A percentile compares a stretch with the other conserved stretches of the same genome.
Evolutionary conservation across 2,888 invertebrate species (phyloP).

Genomic region (Aporophyla lueneburgensis): DNA sequence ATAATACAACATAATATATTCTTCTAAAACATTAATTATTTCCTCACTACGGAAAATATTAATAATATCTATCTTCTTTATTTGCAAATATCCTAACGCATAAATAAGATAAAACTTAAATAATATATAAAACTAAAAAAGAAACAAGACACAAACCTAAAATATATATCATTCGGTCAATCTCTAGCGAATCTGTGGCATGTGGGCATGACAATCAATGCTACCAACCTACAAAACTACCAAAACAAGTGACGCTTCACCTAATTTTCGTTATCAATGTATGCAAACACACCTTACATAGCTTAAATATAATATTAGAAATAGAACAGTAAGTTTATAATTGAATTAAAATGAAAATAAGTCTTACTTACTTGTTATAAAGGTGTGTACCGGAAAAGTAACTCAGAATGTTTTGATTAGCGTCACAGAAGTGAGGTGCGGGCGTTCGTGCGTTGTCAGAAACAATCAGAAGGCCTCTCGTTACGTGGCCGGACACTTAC

Average conservation of each 20-base stretch:
- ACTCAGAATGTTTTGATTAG: conserved; percentile 22
- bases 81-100: conserved; percentile 7
- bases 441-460: conserved; percentile 19
- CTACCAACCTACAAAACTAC: conserved; percentile 58
- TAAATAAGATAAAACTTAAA: not conserved
- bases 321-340: conserved; percentile 10
- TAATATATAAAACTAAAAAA: too few relatives aligned
- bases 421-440: conserved; percentile 10
- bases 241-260: conserved; percentile 17
- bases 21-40: not conserved
- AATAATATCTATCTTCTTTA: not conserved
- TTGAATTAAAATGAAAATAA: conserved; percentile 12
- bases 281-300: conserved; percentile 2
- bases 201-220: conserved; percentile 30
- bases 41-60: not conserved
- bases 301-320: not conserved
- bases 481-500: conserved; percentile 73
- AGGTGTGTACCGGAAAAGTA: conserved; percentile 19
- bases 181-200: conserved; percentile 40
- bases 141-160: not conserved
- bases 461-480: conserved; percentile 61
- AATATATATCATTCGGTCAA: conserved; percentile 31
- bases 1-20: too few relatives aligned
- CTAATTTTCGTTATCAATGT: conserved; percentile 2
- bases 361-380: conserved; percentile 37